Evolutionary conservation across 2,113 vertebrate species (phyloP).

Genomic region (Poicephalus gulielmi): DNA sequence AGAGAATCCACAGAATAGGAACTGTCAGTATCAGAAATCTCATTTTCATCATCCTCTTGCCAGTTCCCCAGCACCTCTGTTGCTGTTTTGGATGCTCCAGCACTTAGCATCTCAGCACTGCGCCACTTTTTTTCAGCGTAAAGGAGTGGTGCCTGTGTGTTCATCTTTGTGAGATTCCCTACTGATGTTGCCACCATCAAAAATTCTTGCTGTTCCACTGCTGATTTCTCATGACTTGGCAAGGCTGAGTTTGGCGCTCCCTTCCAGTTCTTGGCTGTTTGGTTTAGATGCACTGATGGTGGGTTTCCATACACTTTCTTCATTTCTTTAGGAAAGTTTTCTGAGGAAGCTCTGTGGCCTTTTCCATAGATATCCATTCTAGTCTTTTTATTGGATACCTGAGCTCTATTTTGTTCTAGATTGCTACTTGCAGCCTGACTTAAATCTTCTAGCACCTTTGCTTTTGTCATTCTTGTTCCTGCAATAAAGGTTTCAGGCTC

Average conservation of each 20-base stretch:
- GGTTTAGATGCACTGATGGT: conserved; percentile 40
- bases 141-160: conserved; percentile 4
- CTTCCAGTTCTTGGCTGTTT: conserved; percentile 59
- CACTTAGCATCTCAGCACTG: conserved; percentile 79
- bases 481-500: conserved; percentile 31
- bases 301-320: conserved; percentile 69
- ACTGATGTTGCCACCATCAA: conserved; percentile 74
- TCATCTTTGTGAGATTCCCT: conserved; percentile 78
- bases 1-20: conserved; percentile 91
- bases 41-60: conserved; percentile 66
- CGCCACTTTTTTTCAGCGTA: conserved; percentile 73
- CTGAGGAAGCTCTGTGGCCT: conserved; percentile 1
- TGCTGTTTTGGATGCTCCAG: conserved; percentile 46
- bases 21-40: conserved; percentile 87
- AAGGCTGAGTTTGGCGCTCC: conserved; percentile 35
- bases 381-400: conserved; percentile 30
- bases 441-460: conserved; percentile 38
- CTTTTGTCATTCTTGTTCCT: conserved; percentile 46
- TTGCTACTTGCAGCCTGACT: neutral
- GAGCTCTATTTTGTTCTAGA: conserved; percentile 51
- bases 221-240: conserved; percentile 54
- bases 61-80: conserved; percentile 56
- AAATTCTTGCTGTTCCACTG: conserved; percentile 47
- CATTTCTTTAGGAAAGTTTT: conserved; percentile 11
- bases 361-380: conserved; percentile 23